These are phyloP conservation scores for Hydriomena furcata DNA, from an alignment of 2,888 invertebrate genomes.

Conservation along the genomic window DNA sequence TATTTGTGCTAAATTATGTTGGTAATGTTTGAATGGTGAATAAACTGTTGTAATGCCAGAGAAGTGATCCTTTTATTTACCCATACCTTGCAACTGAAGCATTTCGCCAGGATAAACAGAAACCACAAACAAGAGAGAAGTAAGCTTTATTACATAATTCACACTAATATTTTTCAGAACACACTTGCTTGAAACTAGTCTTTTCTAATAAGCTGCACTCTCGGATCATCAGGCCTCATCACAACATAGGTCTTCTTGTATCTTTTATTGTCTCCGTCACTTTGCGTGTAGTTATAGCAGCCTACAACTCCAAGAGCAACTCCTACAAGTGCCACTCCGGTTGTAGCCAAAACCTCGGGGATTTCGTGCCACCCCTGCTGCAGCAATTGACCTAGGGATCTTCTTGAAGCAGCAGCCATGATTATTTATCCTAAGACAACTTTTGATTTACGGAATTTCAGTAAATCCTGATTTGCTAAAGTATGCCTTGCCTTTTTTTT, in stretches of 20 bases:
- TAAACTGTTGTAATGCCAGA: background rate
- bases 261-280: conserved; percentile 86
- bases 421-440: background rate
- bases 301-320: conserved; percentile 75
- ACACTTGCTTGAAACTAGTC: conserved; percentile 72
- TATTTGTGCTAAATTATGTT: conserved; percentile 5
- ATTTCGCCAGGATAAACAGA: background rate
- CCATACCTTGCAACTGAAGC: background rate
- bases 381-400: conserved; percentile 63
- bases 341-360: conserved; percentile 87
- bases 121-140: conserved; percentile 35
- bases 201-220: conserved; percentile 79
- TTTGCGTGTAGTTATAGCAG: conserved; percentile 74
- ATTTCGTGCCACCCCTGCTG: conserved; percentile 86
- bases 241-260: conserved; percentile 86
- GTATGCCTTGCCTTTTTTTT: background rate
- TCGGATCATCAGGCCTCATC: conserved; percentile 87
- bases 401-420: conserved; percentile 65
- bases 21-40: background rate
- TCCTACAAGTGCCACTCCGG: conserved; percentile 84
- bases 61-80: background rate
- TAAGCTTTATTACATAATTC: conserved; percentile 73
- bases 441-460: background rate
- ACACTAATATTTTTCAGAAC: conserved; percentile 41
- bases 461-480: no score